Evolutionary conservation across 2,888 invertebrate genomes (phyloP), one percentile per base, ranked within the genome.

Genomic region (Neoitamus cyanurus): DNA sequence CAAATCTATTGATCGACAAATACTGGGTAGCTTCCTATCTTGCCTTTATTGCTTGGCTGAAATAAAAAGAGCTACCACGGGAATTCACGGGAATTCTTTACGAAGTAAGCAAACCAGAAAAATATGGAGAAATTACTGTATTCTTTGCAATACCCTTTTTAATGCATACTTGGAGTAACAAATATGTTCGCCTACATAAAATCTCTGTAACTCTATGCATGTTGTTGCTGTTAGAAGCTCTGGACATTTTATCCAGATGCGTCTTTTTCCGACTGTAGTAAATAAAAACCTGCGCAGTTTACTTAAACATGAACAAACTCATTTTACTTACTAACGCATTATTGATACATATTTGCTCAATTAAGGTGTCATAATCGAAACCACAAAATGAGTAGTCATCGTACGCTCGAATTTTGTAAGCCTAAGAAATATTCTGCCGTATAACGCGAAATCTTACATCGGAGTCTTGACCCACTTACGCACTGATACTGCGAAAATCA

Each of bases 381-480:
- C 42, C 42, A n/a, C 42, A 42, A 20, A 58, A 15, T 58, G 58
- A 58, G 9, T 25, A 58, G 20, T 58, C 25, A 30, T 15, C 28
- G 31, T 72, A 15, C 34, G 58, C 15, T 58, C 58, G 20, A 58
- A 58, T 58, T 25, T 58, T 58, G 58, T 25, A 75, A 75, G 37
- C 3, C 20, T 7, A 68, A 69, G 31, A 82, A 82, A 82, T 58
- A 82, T 69, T 37, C n/a, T 28, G 30, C 37, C 36, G 31, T 34
- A 80, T 58, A 58, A 36, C 48, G 48, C 68, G 34, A 82, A 78
- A 82, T 25, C 15, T 37, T 31, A 30, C 36, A 82, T 15, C 36
- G 36, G 36, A 69, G 69, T 36, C 69, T 68, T 82, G 82, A 82
- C 82, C 82, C 37, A 82, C 82, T 82, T 82, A 82, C 82, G 82